phyloP scores from a whole-genome alignment of 2,888 invertebrate genomes.

The Alitta virens region DNA sequence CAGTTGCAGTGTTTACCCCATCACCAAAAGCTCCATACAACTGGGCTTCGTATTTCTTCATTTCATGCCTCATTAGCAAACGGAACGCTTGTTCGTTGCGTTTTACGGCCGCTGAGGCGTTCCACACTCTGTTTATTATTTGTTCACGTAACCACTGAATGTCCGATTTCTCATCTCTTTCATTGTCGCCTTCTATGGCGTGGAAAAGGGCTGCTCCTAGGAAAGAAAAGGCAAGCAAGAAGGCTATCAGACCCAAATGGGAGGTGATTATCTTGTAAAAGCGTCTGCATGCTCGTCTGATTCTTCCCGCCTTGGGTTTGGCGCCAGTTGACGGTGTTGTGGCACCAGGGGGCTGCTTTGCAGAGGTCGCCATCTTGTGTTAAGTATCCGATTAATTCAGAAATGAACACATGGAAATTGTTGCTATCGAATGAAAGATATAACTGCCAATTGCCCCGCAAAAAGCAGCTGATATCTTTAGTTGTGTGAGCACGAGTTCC shows the following conservation, averaged over 20 bases:
- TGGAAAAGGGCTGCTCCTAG: constrained; percentile 80
- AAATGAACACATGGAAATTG: too few relatives aligned
- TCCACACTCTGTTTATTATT: background rate
- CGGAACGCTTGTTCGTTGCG: background rate
- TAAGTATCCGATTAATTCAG: too few relatives aligned
- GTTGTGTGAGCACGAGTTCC: too few relatives aligned
- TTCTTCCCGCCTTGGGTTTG: background rate
- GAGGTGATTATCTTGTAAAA: constrained; percentile 20
- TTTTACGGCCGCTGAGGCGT: background rate
- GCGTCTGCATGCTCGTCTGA: background rate
- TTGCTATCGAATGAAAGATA: too few relatives aligned
- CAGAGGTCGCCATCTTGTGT: too few relatives aligned
- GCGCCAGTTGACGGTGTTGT: background rate
- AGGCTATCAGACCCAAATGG: constrained; percentile 60
- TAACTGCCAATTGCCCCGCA: too few relatives aligned
- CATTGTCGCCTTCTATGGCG: constrained; percentile 79
- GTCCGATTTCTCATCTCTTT: constrained; percentile 67
- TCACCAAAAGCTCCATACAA: constrained; percentile 80
- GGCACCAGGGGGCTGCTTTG: too few relatives aligned
- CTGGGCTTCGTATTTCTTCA: constrained; percentile 83
- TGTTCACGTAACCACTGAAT: background rate
- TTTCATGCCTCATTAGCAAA: constrained; percentile 21
- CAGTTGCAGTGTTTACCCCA: constrained; percentile 79
- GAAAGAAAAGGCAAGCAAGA: constrained; percentile 75
- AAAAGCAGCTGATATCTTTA: too few relatives aligned